phyloP scores from a whole-genome alignment of 2,113 vertebrate species.

The Mirza zaza region DNA sequence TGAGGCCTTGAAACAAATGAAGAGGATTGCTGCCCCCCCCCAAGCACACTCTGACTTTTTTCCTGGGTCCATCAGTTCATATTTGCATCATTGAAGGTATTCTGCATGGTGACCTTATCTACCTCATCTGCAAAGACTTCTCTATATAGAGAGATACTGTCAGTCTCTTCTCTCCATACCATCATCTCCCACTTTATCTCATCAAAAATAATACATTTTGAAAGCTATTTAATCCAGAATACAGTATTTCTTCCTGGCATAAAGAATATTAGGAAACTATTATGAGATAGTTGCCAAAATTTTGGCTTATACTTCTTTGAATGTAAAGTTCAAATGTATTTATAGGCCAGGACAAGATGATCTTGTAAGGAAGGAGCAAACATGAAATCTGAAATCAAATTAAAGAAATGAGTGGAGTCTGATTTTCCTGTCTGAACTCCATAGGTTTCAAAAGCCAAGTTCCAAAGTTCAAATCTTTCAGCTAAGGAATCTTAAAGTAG shows the following conservation, averaged over 20 bases:
- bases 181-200: not conserved
- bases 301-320: not conserved
- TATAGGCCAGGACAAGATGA: not conserved
- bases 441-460: not conserved
- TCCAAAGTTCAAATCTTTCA: not conserved
- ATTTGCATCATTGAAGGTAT: no score
- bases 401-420: not conserved
- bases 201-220: not conserved
- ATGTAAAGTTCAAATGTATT: conserved; percentile 13
- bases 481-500: not conserved
- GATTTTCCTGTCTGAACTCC: not conserved
- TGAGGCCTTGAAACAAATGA: not conserved
- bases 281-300: not conserved
- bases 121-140: not conserved
- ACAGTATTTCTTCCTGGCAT: not conserved
- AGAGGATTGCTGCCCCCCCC: not conserved
- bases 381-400: not conserved
- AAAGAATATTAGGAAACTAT: not conserved
- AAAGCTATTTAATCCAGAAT: not conserved
- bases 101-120: not conserved
- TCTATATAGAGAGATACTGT: not conserved
- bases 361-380: not conserved
- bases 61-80: no score
- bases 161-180: not conserved
- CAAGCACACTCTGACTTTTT: not conserved